Evolutionary conservation across 2,888 invertebrate species (phyloP).

Genomic region (Ichneumoninae sp.): DNA sequence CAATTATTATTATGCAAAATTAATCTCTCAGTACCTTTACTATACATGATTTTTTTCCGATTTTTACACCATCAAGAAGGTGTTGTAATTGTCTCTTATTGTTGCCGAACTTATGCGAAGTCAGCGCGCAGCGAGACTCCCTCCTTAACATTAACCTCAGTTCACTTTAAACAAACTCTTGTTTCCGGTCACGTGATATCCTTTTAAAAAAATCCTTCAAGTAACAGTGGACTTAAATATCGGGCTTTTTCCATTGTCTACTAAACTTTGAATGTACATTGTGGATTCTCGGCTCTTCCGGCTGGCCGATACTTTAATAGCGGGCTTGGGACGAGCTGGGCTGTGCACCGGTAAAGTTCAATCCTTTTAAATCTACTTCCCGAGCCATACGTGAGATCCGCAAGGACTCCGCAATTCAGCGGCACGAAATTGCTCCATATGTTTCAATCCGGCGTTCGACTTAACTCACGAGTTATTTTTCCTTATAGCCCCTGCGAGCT

Average conservation of each 20-base stretch:
- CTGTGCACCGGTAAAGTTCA: conserved; percentile 30
- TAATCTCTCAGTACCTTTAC: too few species aligned
- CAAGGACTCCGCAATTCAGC: conserved; percentile 24
- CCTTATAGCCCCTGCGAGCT: not conserved
- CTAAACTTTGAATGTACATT: not conserved
- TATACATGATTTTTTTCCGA: too few species aligned
- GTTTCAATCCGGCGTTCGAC: conserved; percentile 34
- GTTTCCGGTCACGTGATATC: not conserved
- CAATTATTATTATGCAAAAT: too few species aligned
- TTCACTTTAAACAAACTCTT: too few species aligned
- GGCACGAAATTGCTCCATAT: conserved; percentile 31
- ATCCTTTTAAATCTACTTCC: conserved; percentile 48
- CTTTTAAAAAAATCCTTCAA: not conserved
- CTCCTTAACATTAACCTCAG: too few species aligned
- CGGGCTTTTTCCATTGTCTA: not conserved
- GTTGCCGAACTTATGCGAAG: too few species aligned
- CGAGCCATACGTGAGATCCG: conserved; percentile 32
- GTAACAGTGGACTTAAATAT: not conserved
- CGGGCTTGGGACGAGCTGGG: not conserved
- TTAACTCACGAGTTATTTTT: conserved; percentile 3
- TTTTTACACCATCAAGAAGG: too few species aligned
- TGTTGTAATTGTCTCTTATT: too few species aligned
- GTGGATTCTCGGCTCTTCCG: not conserved
- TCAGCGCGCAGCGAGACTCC: too few species aligned
- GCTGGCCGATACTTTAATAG: conserved; percentile 12